phyloP scores from a whole-genome alignment of 2,113 vertebrate species.

The Cyanoramphus novaezelandiae region DNA sequence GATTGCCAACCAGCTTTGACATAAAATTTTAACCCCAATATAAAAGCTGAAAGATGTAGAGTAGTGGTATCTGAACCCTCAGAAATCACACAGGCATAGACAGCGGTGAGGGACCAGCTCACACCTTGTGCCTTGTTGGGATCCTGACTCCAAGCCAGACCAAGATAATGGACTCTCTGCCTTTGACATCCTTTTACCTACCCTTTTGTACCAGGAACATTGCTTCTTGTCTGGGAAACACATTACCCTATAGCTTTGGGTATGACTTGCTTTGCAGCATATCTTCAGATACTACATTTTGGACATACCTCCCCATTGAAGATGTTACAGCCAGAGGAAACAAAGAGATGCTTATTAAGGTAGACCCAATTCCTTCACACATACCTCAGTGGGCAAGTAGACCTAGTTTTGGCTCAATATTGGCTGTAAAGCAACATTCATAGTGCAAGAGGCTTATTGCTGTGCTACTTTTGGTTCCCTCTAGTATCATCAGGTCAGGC shows the following conservation, averaged over 20 bases:
- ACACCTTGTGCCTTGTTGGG: not conserved
- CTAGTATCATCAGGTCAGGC: not conserved
- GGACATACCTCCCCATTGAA: not conserved
- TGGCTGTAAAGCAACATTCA: not conserved
- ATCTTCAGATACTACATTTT: not conserved
- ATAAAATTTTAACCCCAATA: not conserved
- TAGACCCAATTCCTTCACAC: not conserved
- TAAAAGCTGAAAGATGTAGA: not conserved
- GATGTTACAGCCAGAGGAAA: fast-evolving
- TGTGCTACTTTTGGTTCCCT: not conserved
- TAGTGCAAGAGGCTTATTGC: not conserved
- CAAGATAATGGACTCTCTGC: not conserved
- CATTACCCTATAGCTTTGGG: fast-evolving
- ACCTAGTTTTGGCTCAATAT: not conserved
- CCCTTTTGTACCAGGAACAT: not conserved
- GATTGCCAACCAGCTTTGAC: not conserved
- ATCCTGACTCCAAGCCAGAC: not conserved
- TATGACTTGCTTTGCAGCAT: too few species aligned
- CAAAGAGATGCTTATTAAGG: not conserved
- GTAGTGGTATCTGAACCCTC: not conserved
- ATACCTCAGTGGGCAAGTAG: not conserved
- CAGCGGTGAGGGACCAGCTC: not conserved
- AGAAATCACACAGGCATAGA: not conserved
- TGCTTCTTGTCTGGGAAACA: not conserved
- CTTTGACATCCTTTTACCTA: not conserved